These are phyloP conservation scores for Archaeoteleia sp. DNA, from an alignment of 2,888 invertebrate genomes.

Conservation along the genomic window DNA sequence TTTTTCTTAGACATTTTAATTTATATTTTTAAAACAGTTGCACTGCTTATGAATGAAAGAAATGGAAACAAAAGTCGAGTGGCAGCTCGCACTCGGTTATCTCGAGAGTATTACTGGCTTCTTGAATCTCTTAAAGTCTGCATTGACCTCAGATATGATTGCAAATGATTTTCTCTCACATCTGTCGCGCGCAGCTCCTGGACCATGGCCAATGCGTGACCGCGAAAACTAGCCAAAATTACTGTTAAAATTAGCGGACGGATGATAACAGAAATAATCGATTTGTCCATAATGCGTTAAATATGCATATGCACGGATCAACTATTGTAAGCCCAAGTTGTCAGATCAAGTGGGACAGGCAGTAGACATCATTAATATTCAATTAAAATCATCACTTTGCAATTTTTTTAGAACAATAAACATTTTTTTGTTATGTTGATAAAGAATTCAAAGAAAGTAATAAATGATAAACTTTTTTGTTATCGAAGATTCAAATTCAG, in stretches of 20 bases:
- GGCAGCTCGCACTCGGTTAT: slow-evolving; percentile 39
- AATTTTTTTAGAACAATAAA: too few species aligned
- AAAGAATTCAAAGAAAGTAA: too few species aligned
- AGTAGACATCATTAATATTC: too few species aligned
- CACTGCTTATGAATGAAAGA: slow-evolving; percentile 4
- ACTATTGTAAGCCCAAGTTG: too few species aligned
- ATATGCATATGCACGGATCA: too few species aligned
- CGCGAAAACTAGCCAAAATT: slow-evolving; percentile 58
- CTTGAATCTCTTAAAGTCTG: slow-evolving; percentile 62
- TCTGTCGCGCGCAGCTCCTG: slow-evolving; percentile 65
- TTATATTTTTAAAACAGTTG: slow-evolving; percentile 7
- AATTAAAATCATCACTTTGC: too few species aligned
- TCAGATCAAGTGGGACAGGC: too few species aligned
- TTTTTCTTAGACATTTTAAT: slow-evolving; percentile 70
- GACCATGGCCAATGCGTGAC: slow-evolving; percentile 63
- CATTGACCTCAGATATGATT: slow-evolving; percentile 67
- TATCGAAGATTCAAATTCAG: too few species aligned
- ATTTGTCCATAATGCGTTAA: slow-evolving; percentile 13
- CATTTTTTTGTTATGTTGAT: too few species aligned
- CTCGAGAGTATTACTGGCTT: slow-evolving; percentile 62
- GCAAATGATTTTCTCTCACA: slow-evolving; percentile 60
- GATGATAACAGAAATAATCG: slow-evolving; percentile 61
- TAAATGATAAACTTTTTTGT: too few species aligned
- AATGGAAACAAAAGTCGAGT: slow-evolving; percentile 14
- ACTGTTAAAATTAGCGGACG: slow-evolving; percentile 66